phyloP scores from a whole-genome alignment of 2,797 vertebrate species.

The Manis crassicaudata region DNA sequence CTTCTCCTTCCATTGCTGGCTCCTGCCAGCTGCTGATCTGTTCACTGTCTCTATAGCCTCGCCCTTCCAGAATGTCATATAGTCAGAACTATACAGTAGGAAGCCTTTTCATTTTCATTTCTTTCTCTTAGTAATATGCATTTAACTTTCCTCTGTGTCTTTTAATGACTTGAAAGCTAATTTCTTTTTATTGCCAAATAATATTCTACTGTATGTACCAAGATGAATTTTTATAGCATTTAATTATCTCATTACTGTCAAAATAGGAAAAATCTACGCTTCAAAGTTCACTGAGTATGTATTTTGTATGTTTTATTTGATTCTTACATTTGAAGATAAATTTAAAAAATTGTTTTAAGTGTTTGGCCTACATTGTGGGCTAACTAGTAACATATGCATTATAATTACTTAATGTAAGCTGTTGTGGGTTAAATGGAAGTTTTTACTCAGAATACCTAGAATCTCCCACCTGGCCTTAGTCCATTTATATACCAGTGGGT shows the following conservation, averaged over 20 bases:
- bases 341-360: constrained; percentile 11
- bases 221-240: background rate
- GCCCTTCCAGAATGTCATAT: background rate
- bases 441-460: too few species aligned
- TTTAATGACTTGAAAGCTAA: background rate
- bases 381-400: constrained; percentile 1
- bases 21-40: background rate
- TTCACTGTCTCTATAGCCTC: background rate
- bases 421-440: too few species aligned
- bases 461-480: too few species aligned
- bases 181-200: background rate
- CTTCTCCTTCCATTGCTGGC: background rate
- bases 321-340: background rate
- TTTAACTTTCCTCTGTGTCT: background rate
- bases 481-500: too few species aligned
- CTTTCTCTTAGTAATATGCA: background rate
- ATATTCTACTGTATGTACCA: background rate
- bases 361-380: background rate
- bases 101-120: background rate
- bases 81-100: background rate
- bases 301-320: background rate
- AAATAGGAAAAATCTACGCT: background rate
- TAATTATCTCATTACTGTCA: background rate
- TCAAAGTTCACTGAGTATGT: background rate
- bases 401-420: background rate